phyloP scores from a whole-genome alignment of 2,888 invertebrate genomes.

The Octonoba sinensis region DNA sequence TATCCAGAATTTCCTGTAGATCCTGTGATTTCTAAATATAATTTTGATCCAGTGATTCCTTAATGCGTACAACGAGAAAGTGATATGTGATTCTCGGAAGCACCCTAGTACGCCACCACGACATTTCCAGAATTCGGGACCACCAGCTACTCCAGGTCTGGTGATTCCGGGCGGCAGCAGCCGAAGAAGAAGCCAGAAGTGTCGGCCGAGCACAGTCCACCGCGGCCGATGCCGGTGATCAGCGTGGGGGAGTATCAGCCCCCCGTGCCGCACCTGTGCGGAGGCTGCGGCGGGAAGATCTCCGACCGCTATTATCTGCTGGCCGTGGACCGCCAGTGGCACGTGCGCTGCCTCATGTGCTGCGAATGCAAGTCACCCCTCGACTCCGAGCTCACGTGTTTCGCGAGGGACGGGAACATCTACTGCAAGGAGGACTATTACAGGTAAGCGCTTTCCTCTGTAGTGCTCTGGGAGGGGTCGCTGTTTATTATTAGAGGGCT shows the following conservation, averaged over 20 bases:
- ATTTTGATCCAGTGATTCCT: no score
- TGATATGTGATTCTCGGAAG: no score
- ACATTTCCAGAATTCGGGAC: no score
- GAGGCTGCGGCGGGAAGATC: conserved; percentile 90
- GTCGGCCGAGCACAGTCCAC: neutral
- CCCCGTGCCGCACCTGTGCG: conserved; percentile 75
- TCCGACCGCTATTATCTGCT: conserved; percentile 91
- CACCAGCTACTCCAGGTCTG: no score
- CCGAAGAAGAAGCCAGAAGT: conserved; percentile 15
- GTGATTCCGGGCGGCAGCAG: neutral
- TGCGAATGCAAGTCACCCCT: conserved; percentile 89
- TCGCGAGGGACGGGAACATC: conserved; percentile 91
- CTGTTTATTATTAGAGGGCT: no score
- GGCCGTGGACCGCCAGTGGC: conserved; percentile 94
- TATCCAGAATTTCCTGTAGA: no score
- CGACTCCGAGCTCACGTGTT: conserved; percentile 92
- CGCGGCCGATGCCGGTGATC: conserved; percentile 58
- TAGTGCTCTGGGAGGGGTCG: no score
- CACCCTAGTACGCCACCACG: no score
- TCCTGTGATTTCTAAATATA: no score
- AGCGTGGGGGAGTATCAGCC: conserved; percentile 60
- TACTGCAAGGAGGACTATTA: conserved; percentile 98
- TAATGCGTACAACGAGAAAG: no score
- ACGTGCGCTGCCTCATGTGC: conserved; percentile 90
- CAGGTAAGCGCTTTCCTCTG: conserved; percentile 79